phyloP scores from a whole-genome alignment of 2,797 vertebrate genomes.

The Phoxinus dragarum region DNA sequence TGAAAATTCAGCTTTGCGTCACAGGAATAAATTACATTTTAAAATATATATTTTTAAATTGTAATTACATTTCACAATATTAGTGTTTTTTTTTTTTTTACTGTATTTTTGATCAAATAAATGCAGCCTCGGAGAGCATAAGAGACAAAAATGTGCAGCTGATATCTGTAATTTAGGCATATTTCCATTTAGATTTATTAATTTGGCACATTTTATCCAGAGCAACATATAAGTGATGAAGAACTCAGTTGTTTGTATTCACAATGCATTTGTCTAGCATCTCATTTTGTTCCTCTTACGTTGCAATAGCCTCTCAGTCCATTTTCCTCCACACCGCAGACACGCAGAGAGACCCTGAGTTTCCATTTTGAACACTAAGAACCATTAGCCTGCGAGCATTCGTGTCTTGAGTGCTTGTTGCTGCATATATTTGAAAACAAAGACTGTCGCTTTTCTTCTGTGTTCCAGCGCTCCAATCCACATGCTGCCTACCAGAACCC shows the following conservation, averaged over 20 bases:
- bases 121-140: too few relatives aligned
- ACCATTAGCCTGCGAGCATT: background rate
- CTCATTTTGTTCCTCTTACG: background rate
- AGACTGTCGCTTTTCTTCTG: background rate
- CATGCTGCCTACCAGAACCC: slow-evolving; percentile 99
- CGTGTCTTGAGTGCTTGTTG: background rate
- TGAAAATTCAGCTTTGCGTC: background rate
- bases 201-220: background rate
- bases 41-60: background rate
- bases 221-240: background rate
- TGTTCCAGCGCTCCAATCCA: slow-evolving; percentile 94
- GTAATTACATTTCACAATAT: background rate
- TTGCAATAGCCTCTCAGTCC: background rate
- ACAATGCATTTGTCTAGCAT: background rate
- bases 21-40: background rate
- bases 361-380: background rate
- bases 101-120: background rate
- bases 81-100: too few relatives aligned
- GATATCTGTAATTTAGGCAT: background rate
- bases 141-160: too few relatives aligned
- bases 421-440: background rate
- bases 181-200: background rate
- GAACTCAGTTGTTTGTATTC: background rate
- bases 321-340: background rate
- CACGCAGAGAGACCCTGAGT: background rate